These are phyloP conservation scores for Chloroceryle inda DNA, from an alignment of 2,797 vertebrate species.

Conservation along the genomic window DNA sequence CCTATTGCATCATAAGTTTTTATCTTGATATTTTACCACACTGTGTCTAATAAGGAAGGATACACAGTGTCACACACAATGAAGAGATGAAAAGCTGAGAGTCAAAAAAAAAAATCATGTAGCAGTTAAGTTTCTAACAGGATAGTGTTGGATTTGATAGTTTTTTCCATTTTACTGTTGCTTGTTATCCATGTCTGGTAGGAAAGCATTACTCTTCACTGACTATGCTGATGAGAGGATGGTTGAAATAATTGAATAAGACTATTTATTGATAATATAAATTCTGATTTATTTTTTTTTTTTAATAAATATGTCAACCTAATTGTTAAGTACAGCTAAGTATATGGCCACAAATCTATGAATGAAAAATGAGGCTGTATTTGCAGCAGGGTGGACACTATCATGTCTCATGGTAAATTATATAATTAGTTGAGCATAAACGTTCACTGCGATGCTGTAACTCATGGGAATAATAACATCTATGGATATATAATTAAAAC, in stretches of 20 bases:
- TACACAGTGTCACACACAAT: neutral
- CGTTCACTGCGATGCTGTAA: neutral
- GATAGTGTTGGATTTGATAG: fast-evolving
- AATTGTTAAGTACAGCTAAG: neutral
- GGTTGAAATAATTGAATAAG: neutral
- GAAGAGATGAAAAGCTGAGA: neutral
- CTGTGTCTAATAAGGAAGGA: neutral
- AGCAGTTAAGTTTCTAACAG: neutral
- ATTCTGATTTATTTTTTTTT: neutral
- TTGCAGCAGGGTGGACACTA: neutral
- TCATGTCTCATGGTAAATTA: neutral
- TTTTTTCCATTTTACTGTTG: neutral
- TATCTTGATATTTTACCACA: neutral
- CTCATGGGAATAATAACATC: neutral
- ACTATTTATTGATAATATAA: neutral
- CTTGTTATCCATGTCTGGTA: neutral
- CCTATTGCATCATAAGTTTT: neutral
- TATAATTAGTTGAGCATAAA: neutral
- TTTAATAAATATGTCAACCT: neutral
- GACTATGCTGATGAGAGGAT: neutral
- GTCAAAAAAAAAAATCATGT: neutral
- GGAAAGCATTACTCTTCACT: neutral
- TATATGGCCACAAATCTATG: neutral
- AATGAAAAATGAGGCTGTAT: neutral
- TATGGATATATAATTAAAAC: neutral